Base-by-base conservation (phyloP, 2,888 invertebrate genomes). In the Theodoxus fluviatilis region DNA sequence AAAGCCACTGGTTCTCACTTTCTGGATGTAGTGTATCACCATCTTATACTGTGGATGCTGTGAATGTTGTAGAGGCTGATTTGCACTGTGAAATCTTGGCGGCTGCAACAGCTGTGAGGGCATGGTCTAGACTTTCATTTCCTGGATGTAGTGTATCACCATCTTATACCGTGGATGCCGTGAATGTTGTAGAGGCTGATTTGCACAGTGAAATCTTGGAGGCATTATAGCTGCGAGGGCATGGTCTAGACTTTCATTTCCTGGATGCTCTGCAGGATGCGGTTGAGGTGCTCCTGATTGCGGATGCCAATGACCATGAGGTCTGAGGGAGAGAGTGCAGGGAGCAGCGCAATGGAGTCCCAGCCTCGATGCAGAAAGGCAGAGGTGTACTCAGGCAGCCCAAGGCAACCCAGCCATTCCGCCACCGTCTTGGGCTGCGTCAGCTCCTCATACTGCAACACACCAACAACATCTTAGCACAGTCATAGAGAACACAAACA, bases 321-420 rank as follows among this genome's bases (percentile, higher is more conserved):
- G 66, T 82, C 81, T 3, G 75, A 73, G 9, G 74, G 74, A 33
- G 78, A 76, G 25, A 84, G 73, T 35, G 75, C 74, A 1, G 73
- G 68, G 15, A 84, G 67, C 28, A 75, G 74, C 4, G 72, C 72
- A 67, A 84, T 71, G 6, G 76, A 71, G 73, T 84, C 84, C 81
- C 83, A 85, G 38, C 85, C 84, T 35, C 79, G 76, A 35, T 77
- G 73, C n/a, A 79, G 72, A 71, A 85, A 85, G 35, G 75, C 72
- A 15, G 78, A 71, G 38, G 78, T 77, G 71, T 85, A 84, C 57
- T 79, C 80, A 0, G 79, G 74, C 37, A 85, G 74, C 31, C 82
- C 83, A 2, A 85, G 75, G 35, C 80, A 78, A 2, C 73, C 74
- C 37, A 85, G 75, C 85, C 85, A 85, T 25, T 84, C 81, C 7